A percentile compares a stretch with the other conserved stretches of the same genome.
These are phyloP conservation scores for Nyctalus aviator DNA, from an alignment of 2,797 vertebrate species.

Conservation along the genomic window DNA sequence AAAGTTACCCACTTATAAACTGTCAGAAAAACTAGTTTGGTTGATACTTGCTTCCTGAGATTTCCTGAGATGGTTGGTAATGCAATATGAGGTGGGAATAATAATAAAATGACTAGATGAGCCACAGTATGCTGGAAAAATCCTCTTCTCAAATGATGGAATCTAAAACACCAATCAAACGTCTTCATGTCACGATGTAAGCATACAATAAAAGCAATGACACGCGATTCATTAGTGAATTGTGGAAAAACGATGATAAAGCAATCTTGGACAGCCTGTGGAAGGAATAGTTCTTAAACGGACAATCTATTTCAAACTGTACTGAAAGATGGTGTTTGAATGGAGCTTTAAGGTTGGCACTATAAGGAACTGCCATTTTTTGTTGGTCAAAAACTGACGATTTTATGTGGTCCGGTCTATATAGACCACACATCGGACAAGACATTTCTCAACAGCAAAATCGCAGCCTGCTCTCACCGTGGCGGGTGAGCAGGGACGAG, in stretches of 20 bases:
- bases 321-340: background rate
- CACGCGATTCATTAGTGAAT: background rate
- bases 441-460: background rate
- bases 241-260: background rate
- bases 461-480: background rate
- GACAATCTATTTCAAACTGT: background rate
- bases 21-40: slow-evolving; percentile 24
- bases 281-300: background rate
- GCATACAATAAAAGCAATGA: background rate
- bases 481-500: background rate
- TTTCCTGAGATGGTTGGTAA: background rate
- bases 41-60: background rate
- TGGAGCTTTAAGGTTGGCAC: background rate
- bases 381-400: background rate
- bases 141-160: background rate
- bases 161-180: background rate
- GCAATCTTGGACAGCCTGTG: background rate
- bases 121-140: background rate
- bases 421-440: background rate
- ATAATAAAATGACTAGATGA: background rate
- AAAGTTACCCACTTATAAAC: background rate
- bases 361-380: background rate
- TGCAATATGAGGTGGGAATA: background rate
- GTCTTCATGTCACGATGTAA: background rate
- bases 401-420: background rate